phyloP scores from a whole-genome alignment of 2,113 vertebrate species.

The Suncus etruscus region DNA sequence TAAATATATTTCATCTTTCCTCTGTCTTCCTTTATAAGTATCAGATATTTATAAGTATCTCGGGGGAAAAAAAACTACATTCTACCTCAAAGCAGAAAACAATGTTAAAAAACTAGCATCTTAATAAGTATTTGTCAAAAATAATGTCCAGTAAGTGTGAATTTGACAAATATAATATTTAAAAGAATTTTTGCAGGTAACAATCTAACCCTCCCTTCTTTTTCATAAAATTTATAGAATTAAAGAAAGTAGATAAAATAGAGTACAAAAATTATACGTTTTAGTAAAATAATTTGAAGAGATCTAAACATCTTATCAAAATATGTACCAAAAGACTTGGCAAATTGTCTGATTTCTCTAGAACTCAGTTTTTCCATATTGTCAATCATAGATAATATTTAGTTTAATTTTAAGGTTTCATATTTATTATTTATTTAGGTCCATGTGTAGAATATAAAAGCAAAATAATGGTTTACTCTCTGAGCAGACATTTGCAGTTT shows the following conservation, averaged over 20 bases:
- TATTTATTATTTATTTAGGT: neutral
- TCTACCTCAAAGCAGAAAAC: neutral
- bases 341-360: neutral
- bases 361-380: neutral
- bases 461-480: neutral
- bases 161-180: neutral
- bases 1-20: neutral
- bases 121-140: neutral
- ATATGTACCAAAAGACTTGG: neutral
- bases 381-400: neutral
- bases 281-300: neutral
- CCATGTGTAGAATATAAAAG: neutral
- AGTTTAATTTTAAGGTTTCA: neutral
- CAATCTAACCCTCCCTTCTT: neutral
- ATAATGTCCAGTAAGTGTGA: constrained; percentile 12
- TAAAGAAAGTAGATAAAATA: neutral
- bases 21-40: neutral
- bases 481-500: neutral
- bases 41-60: neutral
- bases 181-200: constrained; percentile 32
- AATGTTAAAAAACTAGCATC: neutral
- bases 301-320: constrained; percentile 22
- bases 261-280: neutral
- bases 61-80: neutral
- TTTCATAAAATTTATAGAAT: constrained; percentile 15